Evolutionary conservation across 1,140 invertebrate genomes (phyloP).

Genomic region (Prorops nasuta): DNA sequence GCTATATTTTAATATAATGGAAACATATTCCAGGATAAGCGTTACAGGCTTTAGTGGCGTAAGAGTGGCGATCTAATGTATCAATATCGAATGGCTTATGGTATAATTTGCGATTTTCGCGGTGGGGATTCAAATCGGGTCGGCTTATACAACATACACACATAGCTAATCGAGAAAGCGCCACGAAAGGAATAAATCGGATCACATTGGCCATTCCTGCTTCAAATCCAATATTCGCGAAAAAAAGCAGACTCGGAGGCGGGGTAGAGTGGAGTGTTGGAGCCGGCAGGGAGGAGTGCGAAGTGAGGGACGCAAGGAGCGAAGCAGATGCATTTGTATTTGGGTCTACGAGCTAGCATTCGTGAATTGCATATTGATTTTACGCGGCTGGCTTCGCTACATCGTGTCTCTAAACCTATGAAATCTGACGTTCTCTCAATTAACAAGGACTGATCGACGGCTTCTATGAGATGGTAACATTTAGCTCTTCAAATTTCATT

Average conservation of each 20-base stretch:
- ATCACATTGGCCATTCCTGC: constrained; percentile 20
- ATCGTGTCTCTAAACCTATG: too few species aligned
- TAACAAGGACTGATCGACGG: too few species aligned
- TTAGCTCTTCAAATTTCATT: too few species aligned
- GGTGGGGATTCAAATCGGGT: constrained; percentile 10
- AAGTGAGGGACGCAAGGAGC: neutral
- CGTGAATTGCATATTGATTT: constrained; percentile 27
- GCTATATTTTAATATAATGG: too few species aligned
- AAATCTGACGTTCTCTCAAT: too few species aligned
- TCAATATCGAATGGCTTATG: too few species aligned
- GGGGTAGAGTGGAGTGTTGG: neutral
- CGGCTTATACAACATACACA: neutral
- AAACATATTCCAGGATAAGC: too few species aligned
- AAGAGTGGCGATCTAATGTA: too few species aligned
- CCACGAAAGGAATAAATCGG: constrained; percentile 14
- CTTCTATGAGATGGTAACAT: too few species aligned
- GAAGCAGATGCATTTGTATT: constrained; percentile 16
- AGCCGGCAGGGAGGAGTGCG: neutral
- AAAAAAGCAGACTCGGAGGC: constrained; percentile 7
- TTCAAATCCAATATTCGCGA: constrained; percentile 21
- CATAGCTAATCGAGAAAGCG: neutral
- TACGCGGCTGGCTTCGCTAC: too few species aligned
- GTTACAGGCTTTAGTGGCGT: too few species aligned
- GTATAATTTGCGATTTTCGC: constrained; percentile 21
- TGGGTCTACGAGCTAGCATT: constrained; percentile 20